Evolutionary conservation across 2,888 invertebrate species (phyloP).

Genomic region (Brachypalpus laphriformis): DNA sequence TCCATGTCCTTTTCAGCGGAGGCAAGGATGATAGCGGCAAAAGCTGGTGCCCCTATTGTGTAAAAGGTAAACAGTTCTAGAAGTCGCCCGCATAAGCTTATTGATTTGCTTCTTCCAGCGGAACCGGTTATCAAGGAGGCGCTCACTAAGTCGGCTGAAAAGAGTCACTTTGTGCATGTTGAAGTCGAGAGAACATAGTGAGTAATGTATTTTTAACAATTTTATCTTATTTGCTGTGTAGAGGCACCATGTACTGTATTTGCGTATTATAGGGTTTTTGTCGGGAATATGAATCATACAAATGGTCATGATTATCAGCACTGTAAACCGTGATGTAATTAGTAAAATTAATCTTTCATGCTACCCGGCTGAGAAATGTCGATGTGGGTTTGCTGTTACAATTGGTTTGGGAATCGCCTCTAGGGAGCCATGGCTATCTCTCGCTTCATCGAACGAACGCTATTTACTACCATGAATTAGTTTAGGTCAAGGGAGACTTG

Average conservation of each 20-base stretch:
- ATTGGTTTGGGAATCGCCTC: too few relatives aligned
- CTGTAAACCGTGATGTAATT: neutral
- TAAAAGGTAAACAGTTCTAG: conserved; percentile 85
- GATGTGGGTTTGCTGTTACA: too few relatives aligned
- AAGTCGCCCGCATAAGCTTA: conserved; percentile 16
- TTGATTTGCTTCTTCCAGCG: conserved; percentile 84
- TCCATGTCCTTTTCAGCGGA: conserved; percentile 82
- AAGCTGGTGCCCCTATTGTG: conserved; percentile 96
- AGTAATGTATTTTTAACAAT: conserved; percentile 82
- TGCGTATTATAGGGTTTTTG: too few relatives aligned
- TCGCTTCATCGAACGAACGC: too few relatives aligned
- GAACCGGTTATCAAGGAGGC: conserved; percentile 90
- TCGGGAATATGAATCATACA: neutral
- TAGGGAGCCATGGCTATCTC: too few relatives aligned
- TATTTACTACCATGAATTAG: too few relatives aligned
- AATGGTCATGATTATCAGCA: neutral
- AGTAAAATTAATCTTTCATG: too few relatives aligned
- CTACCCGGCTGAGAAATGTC: too few relatives aligned
- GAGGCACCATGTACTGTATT: too few relatives aligned
- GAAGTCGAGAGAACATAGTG: conserved; percentile 90
- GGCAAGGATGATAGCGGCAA: conserved; percentile 85
- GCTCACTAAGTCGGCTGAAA: conserved; percentile 85
- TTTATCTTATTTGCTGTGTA: neutral
- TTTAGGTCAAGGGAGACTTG: too few relatives aligned
- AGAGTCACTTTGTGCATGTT: conserved; percentile 88